Percentiles rank a stretch among this genome's conserved stretches.
Evolutionary conservation across 92 coral and sea anemone species (phyloP).

Genomic region (Siderastrea radians): DNA sequence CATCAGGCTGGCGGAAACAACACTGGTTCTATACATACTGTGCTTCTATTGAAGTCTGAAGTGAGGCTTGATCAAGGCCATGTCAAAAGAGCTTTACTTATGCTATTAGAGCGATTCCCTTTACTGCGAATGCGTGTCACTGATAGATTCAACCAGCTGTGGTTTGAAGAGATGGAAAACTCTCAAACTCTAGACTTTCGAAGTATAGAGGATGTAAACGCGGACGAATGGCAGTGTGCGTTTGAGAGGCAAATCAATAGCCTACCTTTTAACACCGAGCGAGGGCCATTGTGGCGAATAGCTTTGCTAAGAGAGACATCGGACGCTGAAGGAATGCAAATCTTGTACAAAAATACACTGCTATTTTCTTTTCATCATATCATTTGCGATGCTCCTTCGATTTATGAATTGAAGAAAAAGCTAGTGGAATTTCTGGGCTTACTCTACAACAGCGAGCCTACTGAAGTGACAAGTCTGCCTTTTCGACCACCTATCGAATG

Average conservation of each 20-base stretch:
- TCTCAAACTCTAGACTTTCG: slow-evolving; percentile 6
- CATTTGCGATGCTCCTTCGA: slow-evolving; percentile 1
- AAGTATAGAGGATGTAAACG: not conserved
- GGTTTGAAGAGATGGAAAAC: slow-evolving; percentile 46
- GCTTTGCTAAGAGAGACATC: slow-evolving; percentile 15
- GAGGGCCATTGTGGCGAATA: slow-evolving; percentile 61
- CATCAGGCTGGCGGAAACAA: not conserved
- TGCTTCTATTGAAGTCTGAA: slow-evolving; percentile 32
- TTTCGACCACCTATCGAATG: slow-evolving; percentile 5
- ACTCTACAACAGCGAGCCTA: slow-evolving; percentile 13
- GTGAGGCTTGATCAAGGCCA: slow-evolving; percentile 13
- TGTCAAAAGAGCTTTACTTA: slow-evolving; percentile 25
- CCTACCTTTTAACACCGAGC: not conserved
- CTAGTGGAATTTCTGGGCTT: not conserved
- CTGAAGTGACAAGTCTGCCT: slow-evolving; percentile 18
- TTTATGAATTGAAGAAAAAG: not conserved
- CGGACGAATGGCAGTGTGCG: slow-evolving; percentile 27
- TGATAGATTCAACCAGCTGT: not conserved
- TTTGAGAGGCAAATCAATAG: slow-evolving; percentile 34
- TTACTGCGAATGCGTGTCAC: slow-evolving; percentile 46
- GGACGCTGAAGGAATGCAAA: not conserved
- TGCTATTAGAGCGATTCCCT: slow-evolving; percentile 38
- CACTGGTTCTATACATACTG: slow-evolving; percentile 5
- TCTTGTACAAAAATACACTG: slow-evolving; percentile 29
- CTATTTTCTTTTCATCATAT: slow-evolving; percentile 5